phyloP scores from a whole-genome alignment of 2,888 invertebrate species.

The Ptycholaimellus sp. region DNA sequence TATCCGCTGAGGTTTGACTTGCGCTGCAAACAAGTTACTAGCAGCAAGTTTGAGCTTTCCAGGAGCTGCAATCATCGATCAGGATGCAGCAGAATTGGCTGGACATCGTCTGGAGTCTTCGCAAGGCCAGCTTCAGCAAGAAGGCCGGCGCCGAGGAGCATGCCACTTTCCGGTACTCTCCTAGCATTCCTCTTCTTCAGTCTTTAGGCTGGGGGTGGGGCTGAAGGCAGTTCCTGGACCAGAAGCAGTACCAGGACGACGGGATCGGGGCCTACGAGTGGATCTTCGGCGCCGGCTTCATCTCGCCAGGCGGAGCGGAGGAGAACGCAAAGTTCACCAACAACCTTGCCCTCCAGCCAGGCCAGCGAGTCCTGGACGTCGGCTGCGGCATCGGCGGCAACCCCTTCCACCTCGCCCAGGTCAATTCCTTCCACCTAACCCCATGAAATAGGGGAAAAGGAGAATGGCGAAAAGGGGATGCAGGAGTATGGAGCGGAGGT shows the following conservation, averaged over 20 bases:
- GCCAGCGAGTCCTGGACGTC: slow-evolving; percentile 31
- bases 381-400: slow-evolving; percentile 35
- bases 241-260: slow-evolving; percentile 30
- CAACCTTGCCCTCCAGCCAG: slow-evolving; percentile 25
- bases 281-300: slow-evolving; percentile 32
- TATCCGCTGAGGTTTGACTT: too few species aligned
- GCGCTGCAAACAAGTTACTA: too few species aligned
- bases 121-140: slow-evolving; percentile 6
- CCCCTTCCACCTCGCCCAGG: slow-evolving; percentile 34
- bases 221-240: slow-evolving; percentile 33
- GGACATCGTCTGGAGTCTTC: slow-evolving; percentile 19
- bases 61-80: too few species aligned
- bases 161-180: neutral
- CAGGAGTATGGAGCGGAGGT: slow-evolving; percentile 30
- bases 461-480: too few species aligned
- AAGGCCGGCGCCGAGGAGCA: neutral
- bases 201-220: too few species aligned
- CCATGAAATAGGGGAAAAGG: neutral
- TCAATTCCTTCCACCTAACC: slow-evolving; percentile 9
- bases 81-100: slow-evolving; percentile 15
- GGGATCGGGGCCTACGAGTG: slow-evolving; percentile 32
- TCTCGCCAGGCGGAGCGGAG: slow-evolving; percentile 32
- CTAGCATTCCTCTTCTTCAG: too few species aligned
- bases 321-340: slow-evolving; percentile 32
- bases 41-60: too few species aligned